Base-by-base conservation (phyloP, 1,140 invertebrate species). In the Bombus sibiricus region DNA sequence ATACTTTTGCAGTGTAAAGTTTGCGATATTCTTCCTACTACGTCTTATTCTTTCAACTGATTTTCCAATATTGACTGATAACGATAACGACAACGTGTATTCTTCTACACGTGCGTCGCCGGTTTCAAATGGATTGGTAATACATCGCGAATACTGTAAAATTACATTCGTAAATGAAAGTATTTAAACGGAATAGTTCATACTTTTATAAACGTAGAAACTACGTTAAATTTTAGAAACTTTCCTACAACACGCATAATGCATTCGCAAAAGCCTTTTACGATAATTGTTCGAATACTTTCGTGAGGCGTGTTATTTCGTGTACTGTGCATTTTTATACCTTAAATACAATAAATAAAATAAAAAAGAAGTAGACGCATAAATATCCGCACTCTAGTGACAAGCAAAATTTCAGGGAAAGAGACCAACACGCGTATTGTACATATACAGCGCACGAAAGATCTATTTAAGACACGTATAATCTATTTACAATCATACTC, bases 381-480 rank as follows among this genome's bases (percentile, higher is more conserved):
- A n/a, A 62, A n/a, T 28, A 13, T n/a, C 0, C 12, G 12, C 3
- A 0, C 13, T n/a, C 3, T 5, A 13, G 4, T 12, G 59, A 62
- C 59, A 5, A 12, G 28, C 12, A n/a, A 62, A 28, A n/a, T 62
- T 62, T 28, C 10, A 62, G 28, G 28, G 10, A n/a, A 62, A 4
- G 3, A 10, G 28, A 13, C 3, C 59, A 5, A 18, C 13, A 0
- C 5, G 2, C n/a, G 12, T 6, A 32, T 28, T 18, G 18, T 53
- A 6, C 6, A 8, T 53, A 53, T 8, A 22, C 6, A 22, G 47
- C 18, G 18, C 47, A 22, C 47, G 28, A 62, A 13, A n/a, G 12
- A 62, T 62, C 12, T 62, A n/a, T n/a, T 62, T 62, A 62, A 62
- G 59, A 13, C 59, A 59, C 57, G 25, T 59, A 25, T 28, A 62